phyloP scores from a whole-genome alignment of 2,888 invertebrate species.

The Thereva nobilitata region DNA sequence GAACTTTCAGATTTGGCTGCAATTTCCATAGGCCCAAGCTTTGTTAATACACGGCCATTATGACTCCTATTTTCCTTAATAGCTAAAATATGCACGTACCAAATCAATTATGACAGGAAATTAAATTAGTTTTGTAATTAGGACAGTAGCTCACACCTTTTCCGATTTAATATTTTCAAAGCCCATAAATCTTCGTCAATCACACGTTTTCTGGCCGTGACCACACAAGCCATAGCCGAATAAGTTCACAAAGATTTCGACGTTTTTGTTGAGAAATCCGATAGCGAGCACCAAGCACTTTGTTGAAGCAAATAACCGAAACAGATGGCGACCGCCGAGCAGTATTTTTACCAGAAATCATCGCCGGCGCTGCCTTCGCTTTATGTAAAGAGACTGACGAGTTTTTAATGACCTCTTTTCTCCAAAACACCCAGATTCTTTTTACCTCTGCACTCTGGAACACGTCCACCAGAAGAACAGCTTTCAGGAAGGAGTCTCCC shows the following conservation, averaged over 20 bases:
- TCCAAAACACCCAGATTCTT: too few relatives aligned
- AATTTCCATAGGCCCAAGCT: too few relatives aligned
- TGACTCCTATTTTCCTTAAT: too few relatives aligned
- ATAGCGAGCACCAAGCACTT: slow-evolving; percentile 15
- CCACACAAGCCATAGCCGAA: slow-evolving; percentile 18
- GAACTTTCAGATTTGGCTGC: too few relatives aligned
- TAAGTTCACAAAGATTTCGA: slow-evolving; percentile 21
- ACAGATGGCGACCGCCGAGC: slow-evolving; percentile 28
- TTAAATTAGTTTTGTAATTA: too few relatives aligned
- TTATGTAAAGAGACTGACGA: slow-evolving; percentile 26
- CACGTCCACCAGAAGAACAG: too few relatives aligned
- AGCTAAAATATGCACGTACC: too few relatives aligned
- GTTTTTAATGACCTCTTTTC: slow-evolving; percentile 23
- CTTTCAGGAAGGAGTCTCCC: too few relatives aligned
- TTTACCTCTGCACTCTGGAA: too few relatives aligned
- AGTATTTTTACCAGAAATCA: slow-evolving; percentile 28
- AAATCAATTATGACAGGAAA: too few relatives aligned
- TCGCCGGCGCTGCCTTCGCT: slow-evolving; percentile 7
- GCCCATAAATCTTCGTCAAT: slow-evolving; percentile 36
- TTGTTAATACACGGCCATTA: too few relatives aligned
- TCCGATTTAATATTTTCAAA: background rate
- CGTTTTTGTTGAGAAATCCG: slow-evolving; percentile 16
- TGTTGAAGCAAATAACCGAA: slow-evolving; percentile 28
- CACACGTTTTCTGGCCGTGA: slow-evolving; percentile 18
- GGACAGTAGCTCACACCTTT: too few relatives aligned